A percentile compares a stretch with the other conserved stretches of the same genome.
Evolutionary conservation across 2,888 invertebrate genomes (phyloP).

Genomic region (Agrochola circellaris): DNA sequence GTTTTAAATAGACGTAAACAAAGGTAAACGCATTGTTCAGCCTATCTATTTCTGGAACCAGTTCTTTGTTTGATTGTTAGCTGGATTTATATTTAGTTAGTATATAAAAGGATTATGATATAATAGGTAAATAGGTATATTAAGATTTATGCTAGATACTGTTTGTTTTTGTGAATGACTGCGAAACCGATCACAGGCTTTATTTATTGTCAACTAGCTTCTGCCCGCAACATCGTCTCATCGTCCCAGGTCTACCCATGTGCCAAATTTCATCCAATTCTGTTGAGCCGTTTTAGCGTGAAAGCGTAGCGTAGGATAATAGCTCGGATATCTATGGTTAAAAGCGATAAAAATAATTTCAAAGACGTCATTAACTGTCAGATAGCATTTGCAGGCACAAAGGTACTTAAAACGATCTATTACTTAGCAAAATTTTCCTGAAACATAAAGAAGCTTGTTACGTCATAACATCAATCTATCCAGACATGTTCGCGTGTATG

Average conservation of each 20-base stretch:
- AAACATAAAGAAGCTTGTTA: conserved; percentile 4
- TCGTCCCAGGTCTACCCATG: too few species aligned
- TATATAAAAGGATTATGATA: neutral
- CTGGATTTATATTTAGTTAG: conserved; percentile 42
- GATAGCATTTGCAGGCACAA: too few species aligned
- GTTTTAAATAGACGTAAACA: conserved; percentile 66
- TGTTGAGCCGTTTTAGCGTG: too few species aligned
- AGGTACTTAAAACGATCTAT: neutral
- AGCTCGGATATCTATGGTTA: neutral
- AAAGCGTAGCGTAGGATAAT: neutral
- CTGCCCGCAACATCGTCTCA: too few species aligned
- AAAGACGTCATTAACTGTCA: conserved; percentile 1
- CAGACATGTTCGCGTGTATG: conserved; percentile 55
- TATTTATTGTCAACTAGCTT: neutral
- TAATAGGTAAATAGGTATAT: neutral
- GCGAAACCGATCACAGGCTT: neutral
- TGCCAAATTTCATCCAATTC: too few species aligned
- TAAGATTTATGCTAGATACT: neutral
- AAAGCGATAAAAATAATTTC: neutral
- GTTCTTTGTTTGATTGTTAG: conserved; percentile 62
- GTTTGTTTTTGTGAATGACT: neutral
- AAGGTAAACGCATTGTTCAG: conserved; percentile 61
- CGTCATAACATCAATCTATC: conserved; percentile 26
- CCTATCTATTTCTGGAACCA: conserved; percentile 46
- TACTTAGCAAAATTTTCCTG: neutral